Conservation (phyloP, 2,797 vertebrate species). For the Ibycter americanus region DNA sequence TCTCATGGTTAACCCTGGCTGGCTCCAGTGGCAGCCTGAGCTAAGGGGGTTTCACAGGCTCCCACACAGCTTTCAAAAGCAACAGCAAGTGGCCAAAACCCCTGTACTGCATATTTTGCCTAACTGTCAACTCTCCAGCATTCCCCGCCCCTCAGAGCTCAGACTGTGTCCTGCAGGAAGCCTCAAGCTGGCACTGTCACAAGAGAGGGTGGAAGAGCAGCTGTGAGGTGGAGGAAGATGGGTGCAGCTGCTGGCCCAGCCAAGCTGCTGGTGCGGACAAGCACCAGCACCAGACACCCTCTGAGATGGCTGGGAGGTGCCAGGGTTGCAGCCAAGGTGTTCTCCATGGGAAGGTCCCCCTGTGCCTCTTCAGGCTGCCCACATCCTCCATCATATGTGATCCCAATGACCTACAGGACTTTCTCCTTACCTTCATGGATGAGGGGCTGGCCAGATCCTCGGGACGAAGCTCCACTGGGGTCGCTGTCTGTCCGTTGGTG, state of each 20-base stretch:
- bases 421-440: constrained; percentile 80
- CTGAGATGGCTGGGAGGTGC: background rate
- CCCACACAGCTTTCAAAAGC: background rate
- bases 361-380: background rate
- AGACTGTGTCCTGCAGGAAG: background rate
- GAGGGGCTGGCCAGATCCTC: constrained; percentile 35
- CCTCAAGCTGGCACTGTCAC: background rate
- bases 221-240: background rate
- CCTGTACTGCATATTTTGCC: background rate
- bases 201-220: background rate
- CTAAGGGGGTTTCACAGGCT: background rate
- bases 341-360: background rate
- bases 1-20: background rate
- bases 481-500: background rate
- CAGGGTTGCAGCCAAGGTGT: background rate
- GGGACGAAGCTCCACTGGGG: background rate
- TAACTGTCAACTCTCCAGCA: accelerated
- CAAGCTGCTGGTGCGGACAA: background rate
- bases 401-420: background rate
- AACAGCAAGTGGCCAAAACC: background rate
- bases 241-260: background rate
- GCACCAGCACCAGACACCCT: background rate
- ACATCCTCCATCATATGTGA: accelerated
- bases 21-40: background rate
- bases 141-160: background rate